Conservation (phyloP, 2,113 vertebrate genomes). For the Ginglymostoma cirratum region DNA sequence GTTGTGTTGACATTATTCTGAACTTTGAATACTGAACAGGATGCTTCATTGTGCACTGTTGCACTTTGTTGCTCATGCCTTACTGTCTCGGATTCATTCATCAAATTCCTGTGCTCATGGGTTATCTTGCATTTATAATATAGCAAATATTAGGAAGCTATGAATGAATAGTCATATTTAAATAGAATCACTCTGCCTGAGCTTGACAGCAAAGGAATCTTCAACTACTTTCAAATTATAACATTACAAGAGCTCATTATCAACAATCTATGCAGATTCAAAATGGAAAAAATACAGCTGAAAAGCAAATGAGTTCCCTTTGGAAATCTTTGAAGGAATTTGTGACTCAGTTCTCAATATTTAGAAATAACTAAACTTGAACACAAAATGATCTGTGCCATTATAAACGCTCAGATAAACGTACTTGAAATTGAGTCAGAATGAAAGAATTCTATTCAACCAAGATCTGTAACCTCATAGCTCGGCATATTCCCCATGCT, state of each 20-base stretch:
- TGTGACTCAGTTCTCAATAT: background rate
- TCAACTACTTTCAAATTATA: background rate
- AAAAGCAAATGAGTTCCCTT: background rate
- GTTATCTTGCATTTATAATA: background rate
- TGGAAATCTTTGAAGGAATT: background rate
- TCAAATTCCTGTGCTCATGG: background rate
- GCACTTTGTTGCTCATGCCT: background rate
- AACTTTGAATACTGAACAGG: background rate
- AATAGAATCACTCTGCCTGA: background rate
- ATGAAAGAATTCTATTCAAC: no score
- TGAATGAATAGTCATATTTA: background rate
- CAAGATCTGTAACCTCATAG: no score
- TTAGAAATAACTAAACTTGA: background rate
- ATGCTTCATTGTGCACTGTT: background rate
- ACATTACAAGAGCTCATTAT: background rate
- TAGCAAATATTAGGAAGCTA: background rate
- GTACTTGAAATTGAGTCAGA: conserved; percentile 36
- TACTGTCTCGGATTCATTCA: background rate
- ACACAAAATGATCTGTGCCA: background rate
- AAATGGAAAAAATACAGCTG: background rate
- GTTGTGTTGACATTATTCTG: background rate
- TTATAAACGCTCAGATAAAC: conserved; percentile 43
- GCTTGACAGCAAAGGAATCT: background rate
- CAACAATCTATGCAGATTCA: background rate
- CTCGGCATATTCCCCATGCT: no score